A percentile compares a stretch with the other conserved stretches of the same genome.
phyloP scores from a whole-genome alignment of 2,113 vertebrate genomes.

The Sceloporus tristichus region DNA sequence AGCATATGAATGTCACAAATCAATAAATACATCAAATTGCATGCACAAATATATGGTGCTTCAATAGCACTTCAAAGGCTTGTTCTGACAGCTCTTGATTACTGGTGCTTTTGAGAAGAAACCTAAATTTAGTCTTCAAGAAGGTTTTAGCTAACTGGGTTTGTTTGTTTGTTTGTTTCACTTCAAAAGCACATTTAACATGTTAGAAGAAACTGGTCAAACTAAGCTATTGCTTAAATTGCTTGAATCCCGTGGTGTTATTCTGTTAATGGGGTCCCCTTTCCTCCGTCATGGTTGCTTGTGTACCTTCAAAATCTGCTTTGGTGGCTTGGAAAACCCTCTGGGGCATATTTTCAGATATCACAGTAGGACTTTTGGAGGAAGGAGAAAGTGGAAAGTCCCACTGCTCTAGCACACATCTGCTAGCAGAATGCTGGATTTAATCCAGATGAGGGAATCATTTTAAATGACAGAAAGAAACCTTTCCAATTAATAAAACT shows the following conservation, averaged over 20 bases:
- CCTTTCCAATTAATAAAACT: background rate
- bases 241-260: too few species aligned
- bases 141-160: background rate
- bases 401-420: background rate
- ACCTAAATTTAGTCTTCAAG: background rate
- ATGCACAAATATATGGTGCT: background rate
- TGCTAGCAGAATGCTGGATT: background rate
- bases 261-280: background rate
- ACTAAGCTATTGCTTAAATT: background rate
- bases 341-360: background rate
- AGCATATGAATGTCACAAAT: background rate
- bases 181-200: background rate
- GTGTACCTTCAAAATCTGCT: background rate
- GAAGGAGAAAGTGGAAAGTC: background rate
- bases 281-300: background rate
- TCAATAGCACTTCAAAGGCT: background rate
- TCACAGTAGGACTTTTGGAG: background rate
- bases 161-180: background rate
- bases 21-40: background rate
- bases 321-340: background rate
- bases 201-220: background rate
- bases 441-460: background rate
- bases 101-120: background rate
- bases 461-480: background rate
- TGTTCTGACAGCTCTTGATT: background rate